These are phyloP conservation scores for Teleogryllus occipitalis DNA, from an alignment of 1,140 invertebrate genomes.

Conservation along the genomic window DNA sequence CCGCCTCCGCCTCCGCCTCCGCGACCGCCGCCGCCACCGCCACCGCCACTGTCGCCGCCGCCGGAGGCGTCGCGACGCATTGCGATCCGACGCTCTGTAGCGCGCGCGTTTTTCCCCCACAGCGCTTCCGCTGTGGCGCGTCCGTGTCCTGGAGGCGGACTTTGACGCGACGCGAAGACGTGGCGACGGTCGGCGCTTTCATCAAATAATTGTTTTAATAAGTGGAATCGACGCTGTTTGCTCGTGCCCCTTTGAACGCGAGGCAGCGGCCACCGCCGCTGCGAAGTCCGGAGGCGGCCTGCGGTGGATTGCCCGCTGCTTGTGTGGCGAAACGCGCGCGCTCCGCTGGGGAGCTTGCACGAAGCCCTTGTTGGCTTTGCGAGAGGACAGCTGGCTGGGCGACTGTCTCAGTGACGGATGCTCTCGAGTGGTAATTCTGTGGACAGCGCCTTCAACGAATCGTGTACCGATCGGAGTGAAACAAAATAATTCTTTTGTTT, in stretches of 20 bases:
- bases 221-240: background rate
- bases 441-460: no score
- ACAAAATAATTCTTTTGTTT: no score
- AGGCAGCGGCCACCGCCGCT: background rate
- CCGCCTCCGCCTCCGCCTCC: background rate
- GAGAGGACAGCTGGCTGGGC: no score
- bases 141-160: background rate
- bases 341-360: no score
- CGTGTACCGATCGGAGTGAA: no score
- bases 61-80: background rate
- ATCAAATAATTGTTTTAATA: slow-evolving; percentile 2
- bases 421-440: no score
- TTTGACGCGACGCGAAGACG: background rate
- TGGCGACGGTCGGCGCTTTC: background rate
- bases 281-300: no score
- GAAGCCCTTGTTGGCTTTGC: no score
- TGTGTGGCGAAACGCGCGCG: no score
- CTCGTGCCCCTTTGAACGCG: background rate
- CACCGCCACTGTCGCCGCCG: no score
- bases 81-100: background rate
- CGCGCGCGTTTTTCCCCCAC: background rate
- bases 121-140: background rate
- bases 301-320: no score
- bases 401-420: no score
- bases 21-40: background rate